Percentiles rank a stretch among this genome's conserved stretches.
Conservation (phyloP, 2,888 invertebrate genomes). For the Chymomyza caudatula region DNA sequence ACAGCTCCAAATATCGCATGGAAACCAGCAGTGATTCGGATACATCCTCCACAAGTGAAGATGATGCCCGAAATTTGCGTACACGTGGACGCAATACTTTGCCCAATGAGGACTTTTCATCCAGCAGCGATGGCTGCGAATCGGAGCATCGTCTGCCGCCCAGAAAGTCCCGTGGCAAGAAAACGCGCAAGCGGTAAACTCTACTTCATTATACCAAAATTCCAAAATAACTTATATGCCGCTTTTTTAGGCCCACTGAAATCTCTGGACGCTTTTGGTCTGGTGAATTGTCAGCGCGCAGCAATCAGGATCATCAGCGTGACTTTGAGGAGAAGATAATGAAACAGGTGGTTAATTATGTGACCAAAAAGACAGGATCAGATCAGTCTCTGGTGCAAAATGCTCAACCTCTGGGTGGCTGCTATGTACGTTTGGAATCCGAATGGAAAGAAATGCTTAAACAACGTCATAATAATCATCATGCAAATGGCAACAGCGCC, state of each 20-base stretch:
- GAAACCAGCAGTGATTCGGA: constrained; percentile 76
- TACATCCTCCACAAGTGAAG: constrained; percentile 67
- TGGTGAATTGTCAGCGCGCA: constrained; percentile 86
- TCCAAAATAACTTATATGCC: neutral
- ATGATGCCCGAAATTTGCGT: constrained; percentile 45
- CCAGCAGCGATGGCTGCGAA: constrained; percentile 78
- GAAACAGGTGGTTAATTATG: constrained; percentile 77
- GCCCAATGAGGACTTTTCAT: constrained; percentile 50
- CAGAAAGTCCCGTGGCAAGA: constrained; percentile 51
- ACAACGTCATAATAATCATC: constrained; percentile 63
- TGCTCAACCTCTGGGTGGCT: constrained; percentile 81
- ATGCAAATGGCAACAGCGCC: constrained; percentile 1
- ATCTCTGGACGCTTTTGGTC: constrained; percentile 85
- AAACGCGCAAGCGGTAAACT: constrained; percentile 51
- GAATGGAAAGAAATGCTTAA: constrained; percentile 85
- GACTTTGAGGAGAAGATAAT: constrained; percentile 89
- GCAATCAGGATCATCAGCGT: constrained; percentile 92
- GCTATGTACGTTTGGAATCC: constrained; percentile 85
- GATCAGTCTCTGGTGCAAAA: constrained; percentile 63
- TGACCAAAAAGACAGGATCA: constrained; percentile 74
- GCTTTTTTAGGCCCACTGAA: constrained; percentile 48
- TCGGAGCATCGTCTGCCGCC: constrained; percentile 72
- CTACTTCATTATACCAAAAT: neutral
- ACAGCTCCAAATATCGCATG: constrained; percentile 56
- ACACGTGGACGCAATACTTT: constrained; percentile 39